A percentile compares a stretch with the other conserved stretches of the same genome.
Evolutionary conservation across 2,888 invertebrate genomes (phyloP).

Genomic region (Heteromyza rotundicornis): DNA sequence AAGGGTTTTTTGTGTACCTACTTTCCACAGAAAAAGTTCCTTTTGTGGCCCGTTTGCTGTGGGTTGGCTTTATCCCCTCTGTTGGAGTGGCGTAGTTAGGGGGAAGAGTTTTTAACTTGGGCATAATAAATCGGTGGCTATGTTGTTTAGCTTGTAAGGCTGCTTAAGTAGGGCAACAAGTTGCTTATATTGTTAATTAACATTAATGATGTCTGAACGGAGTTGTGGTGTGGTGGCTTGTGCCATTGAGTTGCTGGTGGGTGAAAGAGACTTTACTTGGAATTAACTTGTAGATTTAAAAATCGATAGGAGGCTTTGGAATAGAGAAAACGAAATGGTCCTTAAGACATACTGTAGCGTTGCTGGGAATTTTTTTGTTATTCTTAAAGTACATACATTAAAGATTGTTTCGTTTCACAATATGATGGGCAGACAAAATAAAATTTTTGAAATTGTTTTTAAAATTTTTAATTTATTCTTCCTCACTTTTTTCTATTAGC

Average conservation of each 20-base stretch:
- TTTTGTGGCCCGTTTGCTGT: no score
- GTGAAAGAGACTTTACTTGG: not conserved
- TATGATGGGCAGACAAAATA: no score
- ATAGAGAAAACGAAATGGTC: not conserved
- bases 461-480: no score
- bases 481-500: not conserved
- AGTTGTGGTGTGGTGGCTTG: not conserved
- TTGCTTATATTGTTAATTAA: slow-evolving; percentile 31
- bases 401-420: no score
- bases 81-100: no score
- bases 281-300: not conserved
- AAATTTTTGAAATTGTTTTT: no score
- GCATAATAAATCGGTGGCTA: not conserved
- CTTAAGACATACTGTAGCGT: no score
- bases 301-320: not conserved
- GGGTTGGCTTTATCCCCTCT: no score
- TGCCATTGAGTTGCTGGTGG: not conserved
- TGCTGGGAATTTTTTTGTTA: no score
- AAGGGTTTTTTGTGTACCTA: no score
- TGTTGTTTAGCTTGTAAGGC: not conserved
- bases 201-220: slow-evolving; percentile 29
- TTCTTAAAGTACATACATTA: no score
- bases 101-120: not conserved
- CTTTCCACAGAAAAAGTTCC: no score
- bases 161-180: slow-evolving; percentile 30